These are phyloP conservation scores for Pteruthius melanotis DNA, from an alignment of 2,113 vertebrate genomes.

Conservation along the genomic window DNA sequence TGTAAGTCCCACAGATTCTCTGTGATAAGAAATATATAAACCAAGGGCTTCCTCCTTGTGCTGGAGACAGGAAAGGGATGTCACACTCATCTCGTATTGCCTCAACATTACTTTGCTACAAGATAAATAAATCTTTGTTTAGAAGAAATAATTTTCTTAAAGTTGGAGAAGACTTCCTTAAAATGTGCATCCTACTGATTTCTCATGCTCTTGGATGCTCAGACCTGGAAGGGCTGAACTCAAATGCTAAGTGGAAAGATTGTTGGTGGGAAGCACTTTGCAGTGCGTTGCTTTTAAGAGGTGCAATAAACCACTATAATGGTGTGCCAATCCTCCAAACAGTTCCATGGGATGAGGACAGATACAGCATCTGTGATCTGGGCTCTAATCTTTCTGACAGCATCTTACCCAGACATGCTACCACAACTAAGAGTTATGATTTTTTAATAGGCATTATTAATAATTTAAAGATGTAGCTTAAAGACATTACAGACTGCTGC, in stretches of 20 bases:
- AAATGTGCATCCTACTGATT: not conserved
- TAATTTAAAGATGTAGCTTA: slow-evolving; percentile 2
- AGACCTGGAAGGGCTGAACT: not conserved
- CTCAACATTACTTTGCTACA: not conserved
- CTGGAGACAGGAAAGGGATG: not conserved
- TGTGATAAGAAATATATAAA: not conserved
- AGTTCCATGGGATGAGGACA: not conserved
- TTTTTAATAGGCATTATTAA: slow-evolving; percentile 17
- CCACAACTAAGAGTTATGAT: not conserved
- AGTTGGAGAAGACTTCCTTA: not conserved
- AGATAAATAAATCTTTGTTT: not conserved
- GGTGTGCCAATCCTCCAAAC: not conserved
- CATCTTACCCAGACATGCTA: not conserved
- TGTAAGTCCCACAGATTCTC: not conserved
- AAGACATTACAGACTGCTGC: not conserved
- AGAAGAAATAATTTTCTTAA: not conserved
- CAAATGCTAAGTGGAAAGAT: not conserved
- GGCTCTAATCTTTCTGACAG: not conserved
- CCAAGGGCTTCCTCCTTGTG: not conserved
- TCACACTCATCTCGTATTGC: fast-evolving
- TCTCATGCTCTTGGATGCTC: not conserved
- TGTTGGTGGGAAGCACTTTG: not conserved
- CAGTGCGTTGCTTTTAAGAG: not conserved
- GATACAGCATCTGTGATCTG: not conserved
- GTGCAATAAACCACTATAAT: not conserved